Evolutionary conservation across 2,888 invertebrate genomes (phyloP).

Genomic region (Cosmopolites sordidus): DNA sequence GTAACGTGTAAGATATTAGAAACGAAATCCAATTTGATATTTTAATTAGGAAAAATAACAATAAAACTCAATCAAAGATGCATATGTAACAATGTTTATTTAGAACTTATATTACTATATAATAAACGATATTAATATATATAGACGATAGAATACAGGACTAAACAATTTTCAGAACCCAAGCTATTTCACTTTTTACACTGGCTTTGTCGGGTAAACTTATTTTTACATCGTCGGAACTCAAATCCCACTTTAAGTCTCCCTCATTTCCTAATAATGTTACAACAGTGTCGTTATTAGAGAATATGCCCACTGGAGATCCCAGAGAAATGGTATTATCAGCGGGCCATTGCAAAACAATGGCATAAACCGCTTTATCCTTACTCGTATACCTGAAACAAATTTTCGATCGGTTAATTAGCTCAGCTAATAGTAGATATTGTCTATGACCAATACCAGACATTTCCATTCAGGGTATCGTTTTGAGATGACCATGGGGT

Average conservation of each 20-base stretch:
- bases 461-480: constrained; percentile 61
- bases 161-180: constrained; percentile 46
- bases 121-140: too few relatives aligned
- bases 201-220: constrained; percentile 48
- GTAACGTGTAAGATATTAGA: too few relatives aligned
- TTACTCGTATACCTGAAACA: constrained; percentile 34
- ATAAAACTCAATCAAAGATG: too few relatives aligned
- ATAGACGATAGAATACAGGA: too few relatives aligned
- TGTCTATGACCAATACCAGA: constrained; percentile 31
- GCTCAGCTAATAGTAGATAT: not conserved
- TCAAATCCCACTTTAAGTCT: constrained; percentile 36
- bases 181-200: constrained; percentile 49
- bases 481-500: constrained; percentile 80
- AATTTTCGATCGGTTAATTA: not conserved
- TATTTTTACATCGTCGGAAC: constrained; percentile 27
- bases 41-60: too few relatives aligned
- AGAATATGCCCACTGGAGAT: constrained; percentile 41
- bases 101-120: too few relatives aligned
- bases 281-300: constrained; percentile 39
- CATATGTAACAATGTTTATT: too few relatives aligned
- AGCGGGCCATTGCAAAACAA: constrained; percentile 66
- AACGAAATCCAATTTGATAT: too few relatives aligned
- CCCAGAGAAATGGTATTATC: constrained; percentile 51
- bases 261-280: constrained; percentile 53
- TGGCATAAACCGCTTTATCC: constrained; percentile 58